Base-by-base conservation (phyloP, 37 sponge, comb jelly and placozoan species). In the Eunapius fragilis region DNA sequence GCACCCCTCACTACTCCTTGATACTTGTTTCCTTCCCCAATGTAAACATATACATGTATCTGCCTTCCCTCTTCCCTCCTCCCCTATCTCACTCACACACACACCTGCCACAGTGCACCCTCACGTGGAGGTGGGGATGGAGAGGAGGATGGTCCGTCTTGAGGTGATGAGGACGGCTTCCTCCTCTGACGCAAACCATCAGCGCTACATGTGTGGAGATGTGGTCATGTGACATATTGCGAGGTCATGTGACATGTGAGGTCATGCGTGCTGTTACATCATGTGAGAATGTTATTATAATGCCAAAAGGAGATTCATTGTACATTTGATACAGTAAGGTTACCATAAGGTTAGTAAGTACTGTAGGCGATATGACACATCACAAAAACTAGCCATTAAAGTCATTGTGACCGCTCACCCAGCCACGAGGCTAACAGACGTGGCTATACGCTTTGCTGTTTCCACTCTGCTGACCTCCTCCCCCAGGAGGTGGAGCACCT, bases 401-500 rank as follows among this genome's bases (percentile, higher is more conserved):
- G n/a, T n/a, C n/a, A n/a, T n/a, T 58, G 58, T 58, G 58, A 58
- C 58, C 2, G 70, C 85, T 28, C 68, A 68, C 85, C 76, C 58
- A 58, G 58, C 22, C 7, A 17, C 19, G 1, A 58, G 22, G 58
- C 58, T 58, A 58, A 58, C 58, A 58, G 58, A 58, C 0, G 58
- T 11, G 17, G 58, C 58, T 58, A 17, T 58, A 0, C 14, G 58
- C 22, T 19, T 58, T 24, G 28, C 85, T 27, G 36, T 74, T 28
- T 71, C 45, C 17, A 67, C 71, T 6, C 71, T 69, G 80, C 31
- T 72, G 31, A 79, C 80, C 30, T 89, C 83, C 30, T 79, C 70
- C 2, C 77, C 82, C 67, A 94, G 67, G 86, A 91, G 71, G 34
- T 74, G 80, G 58, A 90, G 28, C 37, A 90, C 91, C 37, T 85